Evolutionary conservation across 2,888 invertebrate genomes (phyloP).

Genomic region (Aphrophora alni): DNA sequence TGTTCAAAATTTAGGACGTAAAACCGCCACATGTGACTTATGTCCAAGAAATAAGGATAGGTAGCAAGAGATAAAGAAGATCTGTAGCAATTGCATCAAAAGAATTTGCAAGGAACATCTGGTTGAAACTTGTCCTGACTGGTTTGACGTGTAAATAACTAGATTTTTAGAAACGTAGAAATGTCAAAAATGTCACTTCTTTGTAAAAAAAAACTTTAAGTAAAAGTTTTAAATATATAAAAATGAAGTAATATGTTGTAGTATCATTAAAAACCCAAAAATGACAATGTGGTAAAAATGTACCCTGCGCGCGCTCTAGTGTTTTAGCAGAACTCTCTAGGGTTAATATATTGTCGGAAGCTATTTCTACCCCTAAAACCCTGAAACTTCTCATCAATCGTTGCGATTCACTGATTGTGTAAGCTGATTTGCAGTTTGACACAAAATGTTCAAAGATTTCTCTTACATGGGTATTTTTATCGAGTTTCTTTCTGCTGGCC

Average conservation of each 20-base stretch:
- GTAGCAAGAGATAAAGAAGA: neutral
- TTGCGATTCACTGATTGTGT: slow-evolving; percentile 20
- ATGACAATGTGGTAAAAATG: neutral
- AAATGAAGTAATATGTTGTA: neutral
- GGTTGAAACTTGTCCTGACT: neutral
- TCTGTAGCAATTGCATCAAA: neutral
- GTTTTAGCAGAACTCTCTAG: neutral
- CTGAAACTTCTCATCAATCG: slow-evolving; percentile 33
- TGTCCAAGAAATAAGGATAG: neutral
- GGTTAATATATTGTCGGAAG: slow-evolving; percentile 30
- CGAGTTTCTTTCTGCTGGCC: slow-evolving; percentile 15
- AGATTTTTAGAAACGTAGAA: neutral
- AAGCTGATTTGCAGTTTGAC: slow-evolving; percentile 24
- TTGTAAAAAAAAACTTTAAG: neutral
- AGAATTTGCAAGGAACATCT: neutral
- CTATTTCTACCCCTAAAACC: slow-evolving; percentile 26
- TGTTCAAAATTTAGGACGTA: slow-evolving; percentile 6
- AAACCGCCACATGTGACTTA: neutral
- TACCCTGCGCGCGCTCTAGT: neutral
- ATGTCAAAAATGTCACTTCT: neutral
- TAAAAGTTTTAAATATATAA: neutral
- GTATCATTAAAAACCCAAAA: slow-evolving; percentile 9
- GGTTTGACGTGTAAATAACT: neutral
- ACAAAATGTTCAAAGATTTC: slow-evolving; percentile 33
- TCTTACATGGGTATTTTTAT: slow-evolving; percentile 35